These are phyloP conservation scores for Microtus oregoni DNA, from an alignment of 2,113 vertebrate species.

Conservation along the genomic window DNA sequence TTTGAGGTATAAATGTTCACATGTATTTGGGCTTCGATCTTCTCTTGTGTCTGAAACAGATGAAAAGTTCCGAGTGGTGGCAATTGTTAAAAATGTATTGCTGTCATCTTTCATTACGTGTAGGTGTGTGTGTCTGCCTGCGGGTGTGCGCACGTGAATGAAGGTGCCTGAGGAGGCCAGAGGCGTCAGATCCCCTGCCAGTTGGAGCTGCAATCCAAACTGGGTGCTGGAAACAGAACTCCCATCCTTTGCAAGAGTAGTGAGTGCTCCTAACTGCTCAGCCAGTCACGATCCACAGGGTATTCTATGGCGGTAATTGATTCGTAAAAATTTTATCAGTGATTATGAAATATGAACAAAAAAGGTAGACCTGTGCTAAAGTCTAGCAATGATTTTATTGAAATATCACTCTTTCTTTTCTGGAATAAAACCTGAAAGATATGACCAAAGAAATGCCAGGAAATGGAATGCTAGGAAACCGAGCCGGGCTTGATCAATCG, in stretches of 20 bases:
- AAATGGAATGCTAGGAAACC: not conserved
- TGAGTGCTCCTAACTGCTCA: not conserved
- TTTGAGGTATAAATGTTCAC: constrained; percentile 9
- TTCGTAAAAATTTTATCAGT: not conserved
- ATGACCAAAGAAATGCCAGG: not conserved
- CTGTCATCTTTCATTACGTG: not conserved
- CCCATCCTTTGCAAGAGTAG: not conserved
- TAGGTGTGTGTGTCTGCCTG: not conserved
- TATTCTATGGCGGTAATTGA: not conserved
- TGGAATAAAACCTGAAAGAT: not conserved
- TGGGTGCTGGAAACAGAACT: not conserved
- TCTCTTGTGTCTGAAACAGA: not conserved
- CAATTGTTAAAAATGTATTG: not conserved
- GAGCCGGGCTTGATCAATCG: not conserved
- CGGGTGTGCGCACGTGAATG: not conserved
- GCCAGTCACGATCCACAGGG: not conserved
- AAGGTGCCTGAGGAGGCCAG: not conserved
- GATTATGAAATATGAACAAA: constrained; percentile 21
- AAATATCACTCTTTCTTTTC: not conserved
- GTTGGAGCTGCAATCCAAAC: too few species aligned
- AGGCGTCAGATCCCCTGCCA: not conserved
- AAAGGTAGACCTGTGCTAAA: not conserved
- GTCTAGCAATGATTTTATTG: not conserved
- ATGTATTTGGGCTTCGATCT: constrained; percentile 19
- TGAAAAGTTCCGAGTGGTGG: not conserved